Evolutionary conservation across 2,888 invertebrate genomes (phyloP), one percentile per base, ranked within the genome.

Genomic region (Amphipoea oculea): DNA sequence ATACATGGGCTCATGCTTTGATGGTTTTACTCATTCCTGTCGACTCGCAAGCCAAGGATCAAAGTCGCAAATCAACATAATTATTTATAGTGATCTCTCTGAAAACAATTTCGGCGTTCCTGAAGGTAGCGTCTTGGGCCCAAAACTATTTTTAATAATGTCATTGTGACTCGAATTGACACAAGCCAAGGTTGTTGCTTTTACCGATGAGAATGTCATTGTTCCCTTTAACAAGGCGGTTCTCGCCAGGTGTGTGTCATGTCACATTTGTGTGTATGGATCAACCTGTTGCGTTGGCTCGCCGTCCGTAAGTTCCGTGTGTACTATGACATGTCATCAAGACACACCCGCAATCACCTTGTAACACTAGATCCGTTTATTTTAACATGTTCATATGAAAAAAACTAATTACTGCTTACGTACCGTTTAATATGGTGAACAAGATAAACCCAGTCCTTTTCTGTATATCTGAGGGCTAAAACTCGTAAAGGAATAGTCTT

Each of bases 331-430:
- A 78, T 89, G 89, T 90, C 89, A 89, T 85, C 81, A 81, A 83
- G 89, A 87, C 88, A 92, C 90, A 91, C 91, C 90, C 89, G 86
- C 76, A 89, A 83, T 92, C 90, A 91, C 93, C 92, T 94, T 93
- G 93, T 89, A 90, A 89, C 86, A 88, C 88, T 86, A 78, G 78
- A 86, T 79, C 81, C 78, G 83, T 88, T 90, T 42, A 42, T 91
- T 91, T 89, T 86, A 89, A 73, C 78, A 68, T 66, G 51, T 75
- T 84, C 71, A 84, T 88, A 85, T 79, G 75, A 71, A 86, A 84
- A 84, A 85, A 84, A 83, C 77, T 82, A 86, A 86, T 86, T 82
- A 81, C 17, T 54, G 20, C 1, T 14, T 67, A 48, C 29, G 29
- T 54, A 54, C n/a, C 23, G 17, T 60, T 68, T 74, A 65, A 40